phyloP scores from a whole-genome alignment of 2,888 invertebrate species.

The Ophion ventricosus region DNA sequence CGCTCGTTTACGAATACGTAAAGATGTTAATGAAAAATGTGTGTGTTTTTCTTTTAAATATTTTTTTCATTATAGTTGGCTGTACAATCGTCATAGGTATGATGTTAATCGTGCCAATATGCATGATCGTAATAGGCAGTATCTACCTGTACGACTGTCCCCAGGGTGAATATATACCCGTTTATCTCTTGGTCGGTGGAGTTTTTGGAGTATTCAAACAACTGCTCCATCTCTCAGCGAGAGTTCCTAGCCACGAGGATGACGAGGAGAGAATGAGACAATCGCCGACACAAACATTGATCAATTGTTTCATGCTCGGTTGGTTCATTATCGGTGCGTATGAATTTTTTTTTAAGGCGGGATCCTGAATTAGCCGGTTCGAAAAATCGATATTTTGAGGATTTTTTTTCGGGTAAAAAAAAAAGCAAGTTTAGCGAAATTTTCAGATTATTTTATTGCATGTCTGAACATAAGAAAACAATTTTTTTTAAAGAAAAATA shows the following conservation, averaged over 20 bases:
- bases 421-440: too few relatives aligned
- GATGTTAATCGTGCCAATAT: slow-evolving; percentile 87
- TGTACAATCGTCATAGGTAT: slow-evolving; percentile 87
- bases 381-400: too few relatives aligned
- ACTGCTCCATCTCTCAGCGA: slow-evolving; percentile 85
- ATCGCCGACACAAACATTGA: slow-evolving; percentile 85
- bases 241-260: slow-evolving; percentile 85
- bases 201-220: slow-evolving; percentile 88
- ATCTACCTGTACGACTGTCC: slow-evolving; percentile 88
- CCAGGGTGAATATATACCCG: slow-evolving; percentile 88
- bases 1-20: too few relatives aligned
- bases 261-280: slow-evolving; percentile 85
- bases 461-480: too few relatives aligned
- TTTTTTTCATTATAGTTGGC: slow-evolving; percentile 85
- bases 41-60: not conserved
- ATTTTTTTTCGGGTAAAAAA: too few relatives aligned
- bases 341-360: too few relatives aligned
- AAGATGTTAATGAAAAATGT: not conserved
- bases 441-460: too few relatives aligned
- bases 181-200: slow-evolving; percentile 88
- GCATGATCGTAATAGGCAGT: slow-evolving; percentile 88
- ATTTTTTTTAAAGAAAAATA: too few relatives aligned
- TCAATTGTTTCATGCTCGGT: slow-evolving; percentile 87
- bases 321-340: slow-evolving; percentile 89
- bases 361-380: too few relatives aligned